phyloP scores from a whole-genome alignment of 2,797 vertebrate genomes.

The Allobates femoralis region DNA sequence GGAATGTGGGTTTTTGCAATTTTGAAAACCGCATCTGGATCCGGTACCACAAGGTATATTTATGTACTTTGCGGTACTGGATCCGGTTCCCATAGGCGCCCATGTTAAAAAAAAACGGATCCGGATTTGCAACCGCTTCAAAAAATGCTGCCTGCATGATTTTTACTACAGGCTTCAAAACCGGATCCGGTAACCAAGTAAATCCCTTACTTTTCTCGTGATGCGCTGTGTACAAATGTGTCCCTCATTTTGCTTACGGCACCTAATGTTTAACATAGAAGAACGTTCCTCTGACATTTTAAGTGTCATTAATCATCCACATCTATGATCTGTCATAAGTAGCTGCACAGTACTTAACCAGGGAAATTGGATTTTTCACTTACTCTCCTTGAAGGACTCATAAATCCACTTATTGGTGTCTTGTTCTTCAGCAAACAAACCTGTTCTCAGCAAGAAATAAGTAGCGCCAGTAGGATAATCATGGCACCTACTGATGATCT shows the following conservation, averaged over 20 bases:
- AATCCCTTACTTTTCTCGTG: too few species aligned
- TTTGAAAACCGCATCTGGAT: too few species aligned
- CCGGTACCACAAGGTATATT: too few species aligned
- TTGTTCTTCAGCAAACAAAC: neutral
- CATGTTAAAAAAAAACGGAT: too few species aligned
- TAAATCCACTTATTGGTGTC: conserved; percentile 1
- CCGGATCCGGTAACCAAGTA: too few species aligned
- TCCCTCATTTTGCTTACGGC: neutral
- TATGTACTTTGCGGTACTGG: too few species aligned
- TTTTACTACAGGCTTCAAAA: too few species aligned
- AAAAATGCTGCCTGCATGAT: too few species aligned
- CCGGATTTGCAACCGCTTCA: too few species aligned
- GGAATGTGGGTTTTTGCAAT: too few species aligned
- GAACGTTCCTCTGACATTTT: neutral
- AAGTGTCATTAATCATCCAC: neutral
- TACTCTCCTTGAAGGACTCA: conserved; percentile 3
- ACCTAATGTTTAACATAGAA: neutral
- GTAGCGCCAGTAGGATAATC: neutral
- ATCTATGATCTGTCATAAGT: neutral
- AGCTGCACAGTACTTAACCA: neutral
- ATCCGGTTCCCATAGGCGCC: too few species aligned
- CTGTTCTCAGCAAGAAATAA: neutral
- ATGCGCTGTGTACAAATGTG: neutral
- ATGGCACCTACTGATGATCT: neutral
- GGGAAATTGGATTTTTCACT: conserved; percentile 5